Conservation (phyloP, 2,113 vertebrate species). For the Lichenostomus cassidix region DNA sequence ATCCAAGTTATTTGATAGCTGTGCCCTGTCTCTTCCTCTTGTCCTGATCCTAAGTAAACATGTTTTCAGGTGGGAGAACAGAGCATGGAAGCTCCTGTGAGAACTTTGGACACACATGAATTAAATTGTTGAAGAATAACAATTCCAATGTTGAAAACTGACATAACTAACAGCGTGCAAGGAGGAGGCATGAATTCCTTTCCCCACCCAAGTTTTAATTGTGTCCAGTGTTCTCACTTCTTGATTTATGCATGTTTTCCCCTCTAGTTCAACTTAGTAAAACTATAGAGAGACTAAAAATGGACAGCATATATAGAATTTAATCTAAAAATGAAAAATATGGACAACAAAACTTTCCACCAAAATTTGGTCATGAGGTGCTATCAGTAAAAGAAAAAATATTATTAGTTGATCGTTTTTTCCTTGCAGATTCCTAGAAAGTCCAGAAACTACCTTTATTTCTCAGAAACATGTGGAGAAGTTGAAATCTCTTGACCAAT, state of each 20-base stretch:
- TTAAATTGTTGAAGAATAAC: neutral
- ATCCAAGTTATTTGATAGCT: neutral
- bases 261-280: neutral
- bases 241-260: neutral
- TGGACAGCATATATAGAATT: neutral
- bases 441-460: conserved; percentile 60
- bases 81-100: neutral
- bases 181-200: neutral
- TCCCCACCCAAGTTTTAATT: neutral
- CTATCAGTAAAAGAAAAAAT: neutral
- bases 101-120: neutral
- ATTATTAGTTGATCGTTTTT: neutral
- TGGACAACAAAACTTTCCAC: neutral
- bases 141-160: neutral
- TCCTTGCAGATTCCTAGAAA: conserved; percentile 60
- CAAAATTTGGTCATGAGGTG: neutral
- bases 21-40: neutral
- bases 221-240: neutral
- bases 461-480: conserved; percentile 76
- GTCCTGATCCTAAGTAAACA: neutral
- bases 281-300: neutral
- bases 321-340: neutral
- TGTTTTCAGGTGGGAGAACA: neutral
- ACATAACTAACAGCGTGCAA: neutral
- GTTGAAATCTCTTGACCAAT: conserved; percentile 72